Evolutionary conservation across 2,888 invertebrate genomes (phyloP).

Genomic region (Priocnemis perturbator): DNA sequence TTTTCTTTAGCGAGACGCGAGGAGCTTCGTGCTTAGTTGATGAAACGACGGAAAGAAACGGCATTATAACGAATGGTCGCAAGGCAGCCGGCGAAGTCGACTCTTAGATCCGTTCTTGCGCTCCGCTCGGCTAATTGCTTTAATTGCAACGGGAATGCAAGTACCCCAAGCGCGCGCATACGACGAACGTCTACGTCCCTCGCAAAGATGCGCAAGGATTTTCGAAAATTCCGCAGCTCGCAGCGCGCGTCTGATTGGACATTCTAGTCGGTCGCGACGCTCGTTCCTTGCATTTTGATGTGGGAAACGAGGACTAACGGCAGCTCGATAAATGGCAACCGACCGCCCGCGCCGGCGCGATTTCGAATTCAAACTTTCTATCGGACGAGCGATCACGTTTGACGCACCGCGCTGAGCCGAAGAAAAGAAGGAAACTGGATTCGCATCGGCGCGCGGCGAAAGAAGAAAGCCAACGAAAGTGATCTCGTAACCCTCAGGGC

Average conservation of each 20-base stretch:
- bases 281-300: conserved; percentile 49
- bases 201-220: conserved; percentile 9
- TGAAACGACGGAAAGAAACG: conserved; percentile 44
- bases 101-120: conserved; percentile 46
- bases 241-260: conserved; percentile 37
- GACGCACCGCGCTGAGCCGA: conserved; percentile 20
- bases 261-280: conserved; percentile 37
- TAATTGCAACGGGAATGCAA: conserved; percentile 49
- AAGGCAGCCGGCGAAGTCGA: neutral
- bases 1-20: conserved; percentile 9
- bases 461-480: conserved; percentile 66
- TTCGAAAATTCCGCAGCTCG: neutral
- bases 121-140: conserved; percentile 44
- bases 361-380: conserved; percentile 62
- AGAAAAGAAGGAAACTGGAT: conserved; percentile 29
- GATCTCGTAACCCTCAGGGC: conserved; percentile 53
- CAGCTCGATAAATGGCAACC: conserved; percentile 45
- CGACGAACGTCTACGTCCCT: too few relatives aligned
- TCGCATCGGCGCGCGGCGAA: conserved; percentile 40
- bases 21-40: neutral
- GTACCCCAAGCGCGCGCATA: conserved; percentile 12
- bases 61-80: conserved; percentile 44
- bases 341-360: conserved; percentile 27
- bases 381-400: conserved; percentile 35
- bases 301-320: conserved; percentile 43